Percentiles rank a stretch among this genome's conserved stretches.
phyloP scores from a whole-genome alignment of 2,888 invertebrate genomes.

The Cheiracanthium punctorium region DNA sequence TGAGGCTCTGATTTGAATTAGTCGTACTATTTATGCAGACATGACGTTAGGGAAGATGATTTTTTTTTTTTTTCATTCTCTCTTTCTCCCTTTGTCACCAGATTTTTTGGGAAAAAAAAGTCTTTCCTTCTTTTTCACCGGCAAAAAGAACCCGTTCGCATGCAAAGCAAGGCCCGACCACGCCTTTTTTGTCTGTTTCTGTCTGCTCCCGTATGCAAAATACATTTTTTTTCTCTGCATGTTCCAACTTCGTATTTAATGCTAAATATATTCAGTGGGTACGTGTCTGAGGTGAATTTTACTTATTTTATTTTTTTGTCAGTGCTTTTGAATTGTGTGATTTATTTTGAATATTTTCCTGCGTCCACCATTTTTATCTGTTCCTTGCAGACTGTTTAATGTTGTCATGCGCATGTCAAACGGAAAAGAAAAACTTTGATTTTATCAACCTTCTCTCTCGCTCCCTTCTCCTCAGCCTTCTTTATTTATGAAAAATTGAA shows the following conservation, averaged over 20 bases:
- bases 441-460: neutral
- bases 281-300: constrained; percentile 40
- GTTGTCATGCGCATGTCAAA: constrained; percentile 4
- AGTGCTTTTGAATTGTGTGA: constrained; percentile 40
- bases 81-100: constrained; percentile 27
- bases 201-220: constrained; percentile 61
- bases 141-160: constrained; percentile 52
- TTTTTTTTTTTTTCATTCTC: too few species aligned
- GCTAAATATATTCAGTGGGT: constrained; percentile 29
- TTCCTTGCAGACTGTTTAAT: constrained; percentile 36
- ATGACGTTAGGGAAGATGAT: constrained; percentile 42
- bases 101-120: too few species aligned
- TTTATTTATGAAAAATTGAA: constrained; percentile 1
- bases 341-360: constrained; percentile 35
- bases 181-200: constrained; percentile 52
- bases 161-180: constrained; percentile 45
- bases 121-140: constrained; percentile 26
- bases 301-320: constrained; percentile 32
- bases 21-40: constrained; percentile 61
- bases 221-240: constrained; percentile 31
- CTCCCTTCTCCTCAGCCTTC: too few species aligned
- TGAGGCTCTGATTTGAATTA: constrained; percentile 47
- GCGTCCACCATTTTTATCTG: neutral
- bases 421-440: constrained; percentile 14
- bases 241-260: constrained; percentile 8